A percentile compares a stretch with the other conserved stretches of the same genome.
These are phyloP conservation scores for Pangasius krempfi DNA, from an alignment of 2,797 vertebrate genomes.

Conservation along the genomic window DNA sequence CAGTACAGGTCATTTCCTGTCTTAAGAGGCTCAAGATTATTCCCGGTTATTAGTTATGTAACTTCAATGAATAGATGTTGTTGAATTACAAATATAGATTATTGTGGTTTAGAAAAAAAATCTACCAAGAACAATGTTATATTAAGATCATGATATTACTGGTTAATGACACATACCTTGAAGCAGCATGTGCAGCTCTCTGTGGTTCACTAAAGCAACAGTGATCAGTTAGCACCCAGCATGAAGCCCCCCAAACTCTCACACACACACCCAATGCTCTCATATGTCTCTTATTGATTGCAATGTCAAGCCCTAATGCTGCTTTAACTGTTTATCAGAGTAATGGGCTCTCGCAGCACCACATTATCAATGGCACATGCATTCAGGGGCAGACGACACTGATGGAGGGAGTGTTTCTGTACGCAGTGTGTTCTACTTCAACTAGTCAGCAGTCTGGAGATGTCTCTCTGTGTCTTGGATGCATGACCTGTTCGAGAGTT, in stretches of 20 bases:
- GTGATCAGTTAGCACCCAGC: slow-evolving; percentile 15
- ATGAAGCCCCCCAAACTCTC: neutral
- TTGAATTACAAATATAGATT: neutral
- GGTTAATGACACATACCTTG: too few relatives aligned
- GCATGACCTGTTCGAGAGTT: neutral
- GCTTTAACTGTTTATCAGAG: slow-evolving; percentile 81
- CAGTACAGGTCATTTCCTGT: neutral
- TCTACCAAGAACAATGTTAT: too few relatives aligned
- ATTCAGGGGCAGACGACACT: neutral
- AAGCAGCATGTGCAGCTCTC: neutral
- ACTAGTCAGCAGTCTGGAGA: neutral
- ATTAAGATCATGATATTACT: neutral
- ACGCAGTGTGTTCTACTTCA: neutral
- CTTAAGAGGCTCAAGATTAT: neutral
- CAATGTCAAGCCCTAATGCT: slow-evolving; percentile 77
- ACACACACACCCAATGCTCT: slow-evolving; percentile 56
- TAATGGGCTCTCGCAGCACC: slow-evolving; percentile 72
- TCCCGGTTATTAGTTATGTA: neutral
- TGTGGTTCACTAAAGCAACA: slow-evolving; percentile 1
- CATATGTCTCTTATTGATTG: slow-evolving; percentile 82
- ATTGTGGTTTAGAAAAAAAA: neutral
- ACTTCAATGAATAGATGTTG: neutral
- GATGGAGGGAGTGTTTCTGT: slow-evolving; percentile 29
- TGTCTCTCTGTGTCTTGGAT: neutral
- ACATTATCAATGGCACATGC: slow-evolving; percentile 71